Evolutionary conservation across 1,140 invertebrate species (phyloP), one percentile per base, ranked within the genome.

Genomic region (Drosophila burlai): DNA sequence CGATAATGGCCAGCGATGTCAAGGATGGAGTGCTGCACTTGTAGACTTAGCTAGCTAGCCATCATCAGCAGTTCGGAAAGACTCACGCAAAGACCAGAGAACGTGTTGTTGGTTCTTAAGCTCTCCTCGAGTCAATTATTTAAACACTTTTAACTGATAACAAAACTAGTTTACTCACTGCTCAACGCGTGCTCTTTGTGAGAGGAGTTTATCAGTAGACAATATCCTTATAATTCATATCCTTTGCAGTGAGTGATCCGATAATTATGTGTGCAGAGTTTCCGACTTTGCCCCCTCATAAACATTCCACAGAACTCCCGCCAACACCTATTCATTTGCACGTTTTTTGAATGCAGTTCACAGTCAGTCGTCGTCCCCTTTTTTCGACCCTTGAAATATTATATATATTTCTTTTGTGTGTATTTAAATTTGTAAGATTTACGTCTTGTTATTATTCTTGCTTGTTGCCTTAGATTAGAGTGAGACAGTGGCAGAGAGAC

Each of bases 1-100:
- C 86, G 47, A 82, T 89, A 26, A 85, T 89, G 85, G 91, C 80
- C 60, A 86, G 85, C 54, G 81, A 92, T 79, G 89, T 92, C 29
- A 90, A 92, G 82, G 91, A 92, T 72, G 91, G 91, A n/a, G 91
- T 92, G 21, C 50, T 92, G 80, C 91, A 92, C 47, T 91, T 91
- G 83, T 91, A 85, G 43, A 42, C 38, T 38, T 21, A 54, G 54
- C 54, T 57, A n/a, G 52, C 21, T 13, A 21, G 1, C 31, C 1
- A 15, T 7, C 26, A 24, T 8, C 15, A 40, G 16, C n/a, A 16
- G 29, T 36, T 45, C 11, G 24, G 34, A 47, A 57, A 34, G 15
- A 52, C 34, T 46, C 47, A 36, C 24, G 26, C 43, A 80, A 47
- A 58, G 24, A 52, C 49, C 47, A 31, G 38, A 31, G 24, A 66